A percentile compares a stretch with the other conserved stretches of the same genome.
Conservation (phyloP, 2,113 vertebrate genomes). For the Myotis davidii region DNA sequence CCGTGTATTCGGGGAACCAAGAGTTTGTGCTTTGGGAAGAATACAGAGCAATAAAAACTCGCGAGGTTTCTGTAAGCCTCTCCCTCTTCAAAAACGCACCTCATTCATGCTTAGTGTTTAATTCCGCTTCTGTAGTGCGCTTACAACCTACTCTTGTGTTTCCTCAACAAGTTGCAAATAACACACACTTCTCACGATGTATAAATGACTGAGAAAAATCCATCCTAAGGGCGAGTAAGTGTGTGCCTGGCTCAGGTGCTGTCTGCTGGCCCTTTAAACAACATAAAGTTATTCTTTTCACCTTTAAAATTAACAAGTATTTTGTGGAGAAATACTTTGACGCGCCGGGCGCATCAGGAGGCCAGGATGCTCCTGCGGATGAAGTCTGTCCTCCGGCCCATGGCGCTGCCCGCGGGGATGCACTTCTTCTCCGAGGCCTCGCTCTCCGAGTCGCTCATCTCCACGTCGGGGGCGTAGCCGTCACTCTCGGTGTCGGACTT, state of each 20-base stretch:
- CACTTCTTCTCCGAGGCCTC: slow-evolving; percentile 91
- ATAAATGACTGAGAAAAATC: slow-evolving; percentile 42
- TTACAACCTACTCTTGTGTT: slow-evolving; percentile 67
- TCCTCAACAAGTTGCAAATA: slow-evolving; percentile 75
- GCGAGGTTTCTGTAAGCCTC: slow-evolving; percentile 60
- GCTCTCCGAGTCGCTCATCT: slow-evolving; percentile 88
- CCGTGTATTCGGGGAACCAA: slow-evolving; percentile 67
- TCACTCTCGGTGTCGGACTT: slow-evolving; percentile 88
- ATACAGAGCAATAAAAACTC: slow-evolving; percentile 49
- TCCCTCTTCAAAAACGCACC: slow-evolving; percentile 52
- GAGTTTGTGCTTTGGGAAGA: slow-evolving; percentile 87
- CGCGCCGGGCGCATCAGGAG: slow-evolving; percentile 87
- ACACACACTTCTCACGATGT: slow-evolving; percentile 71
- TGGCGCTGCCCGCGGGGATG: slow-evolving; percentile 86
- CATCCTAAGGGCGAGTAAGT: slow-evolving; percentile 84
- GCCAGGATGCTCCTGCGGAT: slow-evolving; percentile 95
- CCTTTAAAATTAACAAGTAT: too few relatives aligned
- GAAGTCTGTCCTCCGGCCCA: slow-evolving; percentile 91
- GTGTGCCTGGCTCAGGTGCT: slow-evolving; percentile 80
- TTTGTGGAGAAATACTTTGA: too few relatives aligned
- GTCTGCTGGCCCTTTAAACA: too few relatives aligned
- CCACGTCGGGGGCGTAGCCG: slow-evolving; percentile 86
- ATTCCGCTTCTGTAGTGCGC: slow-evolving; percentile 44
- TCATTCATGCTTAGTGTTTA: slow-evolving; percentile 72
- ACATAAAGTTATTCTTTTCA: too few relatives aligned